Evolutionary conservation across 2,888 invertebrate species (phyloP).

Genomic region (Aphodius granarius): DNA sequence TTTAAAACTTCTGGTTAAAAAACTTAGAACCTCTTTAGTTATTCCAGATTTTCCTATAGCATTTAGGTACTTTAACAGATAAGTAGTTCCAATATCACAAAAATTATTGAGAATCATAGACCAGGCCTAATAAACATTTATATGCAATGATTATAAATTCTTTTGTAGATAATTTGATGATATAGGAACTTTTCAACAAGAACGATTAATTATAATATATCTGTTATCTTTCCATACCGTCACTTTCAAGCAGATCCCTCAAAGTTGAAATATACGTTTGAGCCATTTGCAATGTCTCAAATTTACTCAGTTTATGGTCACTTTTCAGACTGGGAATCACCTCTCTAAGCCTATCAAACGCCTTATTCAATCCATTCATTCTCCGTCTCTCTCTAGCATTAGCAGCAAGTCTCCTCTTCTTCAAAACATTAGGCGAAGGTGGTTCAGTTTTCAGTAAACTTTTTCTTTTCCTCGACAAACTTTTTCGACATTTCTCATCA

Average conservation of each 20-base stretch:
- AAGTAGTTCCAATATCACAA: no score
- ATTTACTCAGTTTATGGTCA: slow-evolving; percentile 72
- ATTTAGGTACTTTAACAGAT: no score
- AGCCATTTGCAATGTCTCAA: slow-evolving; percentile 78
- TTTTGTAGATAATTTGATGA: background rate
- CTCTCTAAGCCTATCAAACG: slow-evolving; percentile 69
- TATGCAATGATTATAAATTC: background rate
- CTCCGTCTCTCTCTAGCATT: slow-evolving; percentile 73
- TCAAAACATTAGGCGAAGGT: slow-evolving; percentile 55
- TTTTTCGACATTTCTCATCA: background rate
- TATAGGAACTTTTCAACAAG: slow-evolving; percentile 1
- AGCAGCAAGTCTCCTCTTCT: slow-evolving; percentile 67
- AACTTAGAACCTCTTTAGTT: no score
- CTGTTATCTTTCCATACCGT: slow-evolving; percentile 27
- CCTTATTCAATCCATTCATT: slow-evolving; percentile 75
- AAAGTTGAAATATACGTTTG: slow-evolving; percentile 73
- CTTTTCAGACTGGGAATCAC: slow-evolving; percentile 72
- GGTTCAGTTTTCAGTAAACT: slow-evolving; percentile 40
- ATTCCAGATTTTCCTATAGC: no score
- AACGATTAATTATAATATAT: background rate
- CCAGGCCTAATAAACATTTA: no score
- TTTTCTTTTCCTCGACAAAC: slow-evolving; percentile 35
- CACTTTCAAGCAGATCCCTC: slow-evolving; percentile 61
- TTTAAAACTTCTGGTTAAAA: no score
- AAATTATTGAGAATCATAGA: no score